phyloP scores from a whole-genome alignment of 2,888 invertebrate species.

The Drosophila nigricruria region DNA sequence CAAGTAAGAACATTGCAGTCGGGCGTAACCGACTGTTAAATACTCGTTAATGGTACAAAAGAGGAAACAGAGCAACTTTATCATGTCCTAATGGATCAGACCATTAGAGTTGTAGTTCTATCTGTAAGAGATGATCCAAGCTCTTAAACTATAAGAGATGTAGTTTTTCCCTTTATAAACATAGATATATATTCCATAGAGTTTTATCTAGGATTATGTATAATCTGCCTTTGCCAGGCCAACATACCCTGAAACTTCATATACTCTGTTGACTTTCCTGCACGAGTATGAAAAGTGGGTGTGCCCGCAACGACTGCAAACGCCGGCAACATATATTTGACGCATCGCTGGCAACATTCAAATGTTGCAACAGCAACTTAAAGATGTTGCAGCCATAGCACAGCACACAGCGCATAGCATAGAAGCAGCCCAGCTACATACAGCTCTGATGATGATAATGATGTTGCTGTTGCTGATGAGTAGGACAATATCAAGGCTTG shows the following conservation, averaged over 20 bases:
- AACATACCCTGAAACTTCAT: not conserved
- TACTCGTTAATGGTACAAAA: not conserved
- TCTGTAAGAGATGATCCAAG: too few species aligned
- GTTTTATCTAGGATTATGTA: not conserved
- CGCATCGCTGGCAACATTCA: constrained; percentile 70
- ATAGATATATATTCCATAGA: not conserved
- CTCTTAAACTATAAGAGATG: too few species aligned
- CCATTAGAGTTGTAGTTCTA: not conserved
- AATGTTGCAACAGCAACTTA: constrained; percentile 59
- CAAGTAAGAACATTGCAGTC: not conserved
- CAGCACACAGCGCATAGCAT: constrained; percentile 35
- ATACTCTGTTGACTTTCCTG: not conserved
- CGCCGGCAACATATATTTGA: constrained; percentile 70
- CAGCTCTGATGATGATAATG: constrained; percentile 42
- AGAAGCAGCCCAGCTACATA: constrained; percentile 40
- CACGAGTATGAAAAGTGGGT: constrained; percentile 50
- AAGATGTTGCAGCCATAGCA: constrained; percentile 63
- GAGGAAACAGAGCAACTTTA: not conserved
- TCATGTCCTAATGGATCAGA: too few species aligned
- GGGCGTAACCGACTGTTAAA: not conserved
- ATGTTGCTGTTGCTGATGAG: constrained; percentile 47
- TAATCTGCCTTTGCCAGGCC: not conserved
- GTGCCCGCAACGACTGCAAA: constrained; percentile 53
- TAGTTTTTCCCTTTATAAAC: too few species aligned
- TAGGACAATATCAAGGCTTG: constrained; percentile 61